Evolutionary conservation across 2,888 invertebrate species (phyloP), one percentile per base, ranked within the genome.

Genomic region (Odontomyia ornata): DNA sequence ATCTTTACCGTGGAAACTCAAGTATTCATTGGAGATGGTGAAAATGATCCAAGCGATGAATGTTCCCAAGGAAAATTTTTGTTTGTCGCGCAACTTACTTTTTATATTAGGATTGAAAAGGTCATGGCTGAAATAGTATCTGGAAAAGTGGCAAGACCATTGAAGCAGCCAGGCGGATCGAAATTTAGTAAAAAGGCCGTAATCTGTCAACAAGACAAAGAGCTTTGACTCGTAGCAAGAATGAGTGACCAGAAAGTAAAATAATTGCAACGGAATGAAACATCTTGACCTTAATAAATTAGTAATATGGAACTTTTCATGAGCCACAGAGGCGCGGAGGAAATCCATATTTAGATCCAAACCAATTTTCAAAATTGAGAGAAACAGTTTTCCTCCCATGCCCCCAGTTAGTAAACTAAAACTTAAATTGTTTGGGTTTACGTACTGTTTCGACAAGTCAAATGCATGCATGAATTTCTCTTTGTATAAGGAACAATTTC

Each of bases 1-100:
- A n/a, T n/a, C n/a, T n/a, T n/a, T n/a, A n/a, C n/a, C n/a, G n/a
- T 96, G 78, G 96, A 97, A 85, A 95, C 95, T 0, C 95, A 95
- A 88, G 90, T 91, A 82, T 91, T 95, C 0, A 94, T 95, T 52
- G 96, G 96, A 0, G 96, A 95, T 83, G 96, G 96, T 0, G 90
- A 90, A 21, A 89, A 95, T 78, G 93, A 90, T 83, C 93, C 94
- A 0, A 95, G 92, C 30, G 93, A 94, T 80, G 92, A 95, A 83
- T 97, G 96, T 83, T 93, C 95, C 0, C 94, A 95, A 85, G 95
- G 94, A 0, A 91, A 95, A 69, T 91, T 95, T 79, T 88, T 95
- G 15, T 91, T 96, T 89, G 93, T 94, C 75, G 85, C 94, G 80
- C 96, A 96, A 88, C 94, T 94, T 80, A 90, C 92, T 79, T 88